Conservation (phyloP, 2,797 vertebrate genomes). For the Rachycentron canadum region DNA sequence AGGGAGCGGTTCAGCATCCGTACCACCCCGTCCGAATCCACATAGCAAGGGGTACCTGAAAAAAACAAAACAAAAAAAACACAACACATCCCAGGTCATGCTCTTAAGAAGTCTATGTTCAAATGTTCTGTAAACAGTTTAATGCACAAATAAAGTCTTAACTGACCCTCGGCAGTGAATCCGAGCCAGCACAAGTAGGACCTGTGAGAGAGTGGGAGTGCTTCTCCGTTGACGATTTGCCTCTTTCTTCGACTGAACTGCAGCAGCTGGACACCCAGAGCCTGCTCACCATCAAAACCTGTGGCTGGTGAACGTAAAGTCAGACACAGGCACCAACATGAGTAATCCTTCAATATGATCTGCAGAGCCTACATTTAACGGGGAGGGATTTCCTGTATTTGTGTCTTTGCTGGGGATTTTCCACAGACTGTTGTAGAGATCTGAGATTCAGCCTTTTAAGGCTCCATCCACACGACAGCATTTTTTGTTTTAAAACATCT, state of each 20-base stretch:
- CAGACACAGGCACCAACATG: neutral
- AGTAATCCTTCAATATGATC: neutral
- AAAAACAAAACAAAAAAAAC: too few species aligned
- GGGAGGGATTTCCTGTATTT: too few species aligned
- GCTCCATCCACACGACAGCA: too few species aligned
- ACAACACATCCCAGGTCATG: neutral
- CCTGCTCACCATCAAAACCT: slow-evolving; percentile 95
- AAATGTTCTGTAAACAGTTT: too few species aligned
- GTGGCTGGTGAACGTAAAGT: slow-evolving; percentile 73
- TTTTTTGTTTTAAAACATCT: too few species aligned
- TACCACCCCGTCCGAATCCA: slow-evolving; percentile 92
- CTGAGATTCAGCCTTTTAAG: too few species aligned
- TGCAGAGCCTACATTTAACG: neutral
- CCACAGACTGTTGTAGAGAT: neutral
- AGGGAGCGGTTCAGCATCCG: slow-evolving; percentile 92
- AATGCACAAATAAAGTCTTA: neutral
- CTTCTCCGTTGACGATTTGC: slow-evolving; percentile 88
- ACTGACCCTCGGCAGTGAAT: slow-evolving; percentile 93
- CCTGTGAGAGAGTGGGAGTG: slow-evolving; percentile 89
- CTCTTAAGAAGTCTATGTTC: neutral
- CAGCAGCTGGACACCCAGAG: slow-evolving; percentile 92
- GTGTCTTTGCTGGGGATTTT: neutral
- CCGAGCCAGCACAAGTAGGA: slow-evolving; percentile 92
- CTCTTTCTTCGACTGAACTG: slow-evolving; percentile 87
- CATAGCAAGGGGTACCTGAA: slow-evolving; percentile 91